These are phyloP conservation scores for Acromyrmex echinatior DNA, from an alignment of 1,140 invertebrate species.

Conservation along the genomic window DNA sequence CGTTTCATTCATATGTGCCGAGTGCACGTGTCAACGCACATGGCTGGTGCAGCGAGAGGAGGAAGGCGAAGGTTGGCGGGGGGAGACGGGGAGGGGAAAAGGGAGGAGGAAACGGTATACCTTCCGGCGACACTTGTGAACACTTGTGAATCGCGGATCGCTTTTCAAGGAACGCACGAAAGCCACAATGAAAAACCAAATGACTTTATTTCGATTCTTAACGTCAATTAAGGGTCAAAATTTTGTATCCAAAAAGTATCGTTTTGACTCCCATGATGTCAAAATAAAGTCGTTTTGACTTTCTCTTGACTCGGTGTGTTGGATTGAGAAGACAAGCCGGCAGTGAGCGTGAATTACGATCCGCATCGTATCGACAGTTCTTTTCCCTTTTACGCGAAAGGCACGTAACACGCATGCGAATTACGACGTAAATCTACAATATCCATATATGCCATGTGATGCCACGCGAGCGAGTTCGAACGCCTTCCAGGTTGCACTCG, in stretches of 20 bases:
- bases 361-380: background rate
- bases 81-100: too few species aligned
- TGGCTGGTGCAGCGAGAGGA: constrained; percentile 8
- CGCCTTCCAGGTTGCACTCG: background rate
- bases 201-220: too few species aligned
- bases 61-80: background rate
- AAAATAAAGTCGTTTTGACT: too few species aligned
- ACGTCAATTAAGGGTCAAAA: too few species aligned
- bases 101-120: background rate
- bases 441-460: background rate
- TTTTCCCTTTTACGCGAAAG: constrained; percentile 3
- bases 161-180: too few species aligned
- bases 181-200: too few species aligned
- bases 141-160: too few species aligned
- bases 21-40: constrained; percentile 61
- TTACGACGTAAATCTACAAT: background rate
- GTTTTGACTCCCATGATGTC: too few species aligned
- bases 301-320: too few species aligned
- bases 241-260: too few species aligned
- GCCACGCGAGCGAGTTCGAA: background rate
- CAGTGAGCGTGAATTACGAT: background rate
- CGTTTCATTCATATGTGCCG: constrained; percentile 47
- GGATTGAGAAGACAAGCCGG: background rate
- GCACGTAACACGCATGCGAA: constrained; percentile 7
- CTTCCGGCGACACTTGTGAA: constrained; percentile 31